Conservation (phyloP, 2,888 invertebrate genomes). For the Plemyria rubiginata region DNA sequence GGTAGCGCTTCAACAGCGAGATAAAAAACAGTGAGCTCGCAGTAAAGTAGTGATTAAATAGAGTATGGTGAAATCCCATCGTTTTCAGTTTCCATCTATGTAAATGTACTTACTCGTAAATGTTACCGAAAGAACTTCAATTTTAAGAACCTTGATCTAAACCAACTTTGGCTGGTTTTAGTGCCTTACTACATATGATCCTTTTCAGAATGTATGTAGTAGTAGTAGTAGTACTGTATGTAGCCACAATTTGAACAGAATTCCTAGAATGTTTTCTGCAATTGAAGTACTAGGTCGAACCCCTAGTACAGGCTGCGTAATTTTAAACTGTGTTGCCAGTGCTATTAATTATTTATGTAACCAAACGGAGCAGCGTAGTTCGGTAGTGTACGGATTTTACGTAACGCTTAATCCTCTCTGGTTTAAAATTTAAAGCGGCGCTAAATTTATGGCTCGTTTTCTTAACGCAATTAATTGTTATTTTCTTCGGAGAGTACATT, state of each 20-base stretch:
- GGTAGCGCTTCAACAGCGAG: constrained; percentile 49
- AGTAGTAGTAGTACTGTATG: no score
- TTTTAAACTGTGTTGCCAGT: constrained; percentile 37
- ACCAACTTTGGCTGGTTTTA: constrained; percentile 1
- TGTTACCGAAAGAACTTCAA: constrained; percentile 30
- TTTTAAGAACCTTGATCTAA: constrained; percentile 32
- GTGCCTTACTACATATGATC: no score
- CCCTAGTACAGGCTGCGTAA: constrained; percentile 35
- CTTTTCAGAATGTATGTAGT: no score
- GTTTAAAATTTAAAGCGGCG: constrained; percentile 41
- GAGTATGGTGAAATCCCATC: constrained; percentile 42
- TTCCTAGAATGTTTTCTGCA: background rate
- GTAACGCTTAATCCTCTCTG: constrained; percentile 39
- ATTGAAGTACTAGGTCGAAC: background rate
- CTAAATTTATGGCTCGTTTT: constrained; percentile 30
- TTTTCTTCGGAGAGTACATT: constrained; percentile 23
- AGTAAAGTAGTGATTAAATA: constrained; percentile 48
- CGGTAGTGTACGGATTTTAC: constrained; percentile 43
- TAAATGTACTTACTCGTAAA: constrained; percentile 28
- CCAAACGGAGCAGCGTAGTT: constrained; percentile 44
- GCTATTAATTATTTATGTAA: constrained; percentile 45
- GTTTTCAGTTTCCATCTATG: no score
- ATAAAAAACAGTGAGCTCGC: constrained; percentile 45
- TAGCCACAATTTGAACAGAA: background rate
- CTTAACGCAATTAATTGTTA: constrained; percentile 34